Conservation (phyloP, 2,113 vertebrate species). For the Hydropotes inermis region DNA sequence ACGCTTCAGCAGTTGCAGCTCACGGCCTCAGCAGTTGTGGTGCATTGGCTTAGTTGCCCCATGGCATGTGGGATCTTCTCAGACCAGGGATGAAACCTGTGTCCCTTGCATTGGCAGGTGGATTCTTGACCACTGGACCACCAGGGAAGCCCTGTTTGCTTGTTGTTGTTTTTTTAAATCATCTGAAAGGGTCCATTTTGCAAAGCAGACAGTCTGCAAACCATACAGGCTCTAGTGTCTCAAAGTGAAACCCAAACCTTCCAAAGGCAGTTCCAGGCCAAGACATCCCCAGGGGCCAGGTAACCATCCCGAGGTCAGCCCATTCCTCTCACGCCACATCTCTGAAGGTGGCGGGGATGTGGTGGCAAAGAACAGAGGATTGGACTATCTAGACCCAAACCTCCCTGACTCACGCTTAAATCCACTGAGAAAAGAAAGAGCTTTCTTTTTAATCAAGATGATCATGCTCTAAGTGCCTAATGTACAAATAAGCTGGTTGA, state of each 20-base stretch:
- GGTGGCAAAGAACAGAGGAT: background rate
- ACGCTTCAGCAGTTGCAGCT: background rate
- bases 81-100: background rate
- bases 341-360: background rate
- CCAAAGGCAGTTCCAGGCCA: background rate
- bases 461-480: background rate
- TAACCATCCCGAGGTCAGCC: background rate
- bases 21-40: rapidly evolving
- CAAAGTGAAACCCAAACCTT: background rate
- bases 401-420: background rate
- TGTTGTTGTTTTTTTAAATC: background rate
- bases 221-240: background rate
- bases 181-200: background rate
- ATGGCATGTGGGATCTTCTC: background rate
- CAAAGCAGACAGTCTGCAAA: background rate
- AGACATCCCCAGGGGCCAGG: background rate
- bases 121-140: background rate
- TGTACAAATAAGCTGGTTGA: background rate
- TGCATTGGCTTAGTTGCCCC: background rate
- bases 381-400: background rate
- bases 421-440: background rate
- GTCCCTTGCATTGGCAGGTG: background rate
- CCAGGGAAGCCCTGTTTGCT: background rate
- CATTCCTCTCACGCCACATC: background rate
- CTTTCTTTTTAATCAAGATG: background rate